A percentile compares a stretch with the other conserved stretches of the same genome.
These are phyloP conservation scores for Drosophila grimshawi DNA, from an alignment of 1,140 invertebrate species.

Conservation along the genomic window DNA sequence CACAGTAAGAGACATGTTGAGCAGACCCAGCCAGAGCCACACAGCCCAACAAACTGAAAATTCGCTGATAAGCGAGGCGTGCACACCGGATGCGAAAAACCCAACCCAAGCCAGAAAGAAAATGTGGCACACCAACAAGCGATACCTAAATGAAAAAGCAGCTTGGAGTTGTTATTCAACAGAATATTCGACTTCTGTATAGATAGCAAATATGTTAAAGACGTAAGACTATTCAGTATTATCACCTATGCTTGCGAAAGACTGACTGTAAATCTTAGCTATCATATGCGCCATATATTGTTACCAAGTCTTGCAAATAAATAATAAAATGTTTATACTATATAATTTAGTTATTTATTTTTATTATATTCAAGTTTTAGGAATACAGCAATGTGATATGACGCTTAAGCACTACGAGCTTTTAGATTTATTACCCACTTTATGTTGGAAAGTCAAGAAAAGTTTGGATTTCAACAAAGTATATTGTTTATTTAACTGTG, in stretches of 20 bases:
- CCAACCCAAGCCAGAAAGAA: constrained; percentile 19
- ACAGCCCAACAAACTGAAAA: constrained; percentile 62
- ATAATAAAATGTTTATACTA: too few relatives aligned
- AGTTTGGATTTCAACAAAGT: not conserved
- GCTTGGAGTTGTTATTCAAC: not conserved
- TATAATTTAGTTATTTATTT: too few relatives aligned
- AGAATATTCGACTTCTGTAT: constrained; percentile 6
- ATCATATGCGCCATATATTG: too few relatives aligned
- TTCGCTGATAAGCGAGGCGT: constrained; percentile 77
- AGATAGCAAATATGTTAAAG: not conserved
- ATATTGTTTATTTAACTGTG: not conserved
- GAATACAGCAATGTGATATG: not conserved
- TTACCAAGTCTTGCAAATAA: too few relatives aligned
- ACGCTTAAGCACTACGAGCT: not conserved
- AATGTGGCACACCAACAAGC: constrained; percentile 27
- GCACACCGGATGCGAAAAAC: constrained; percentile 61
- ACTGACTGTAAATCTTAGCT: too few relatives aligned
- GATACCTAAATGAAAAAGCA: not conserved
- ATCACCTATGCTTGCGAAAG: not conserved
- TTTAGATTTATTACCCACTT: not conserved
- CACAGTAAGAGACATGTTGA: constrained; percentile 17
- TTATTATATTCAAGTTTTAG: not conserved
- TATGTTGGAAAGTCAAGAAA: not conserved
- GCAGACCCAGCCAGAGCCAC: constrained; percentile 12
- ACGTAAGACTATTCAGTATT: too few relatives aligned